These are phyloP conservation scores for Gadus chalcogrammus DNA, from an alignment of 2,113 vertebrate genomes.

Conservation along the genomic window DNA sequence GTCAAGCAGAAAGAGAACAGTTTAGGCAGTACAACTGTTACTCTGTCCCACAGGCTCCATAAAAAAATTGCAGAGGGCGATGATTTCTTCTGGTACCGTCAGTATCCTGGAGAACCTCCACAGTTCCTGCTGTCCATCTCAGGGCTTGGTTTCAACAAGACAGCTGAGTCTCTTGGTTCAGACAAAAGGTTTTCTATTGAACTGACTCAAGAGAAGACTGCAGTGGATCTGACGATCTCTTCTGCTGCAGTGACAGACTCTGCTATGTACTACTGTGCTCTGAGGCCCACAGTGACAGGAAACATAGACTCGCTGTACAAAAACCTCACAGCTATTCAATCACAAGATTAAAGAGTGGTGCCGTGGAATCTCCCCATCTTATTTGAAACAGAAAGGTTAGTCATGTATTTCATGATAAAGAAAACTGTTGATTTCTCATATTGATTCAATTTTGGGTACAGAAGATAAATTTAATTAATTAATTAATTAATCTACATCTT, in stretches of 20 bases:
- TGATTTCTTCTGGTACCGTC: background rate
- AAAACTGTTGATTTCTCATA: no score
- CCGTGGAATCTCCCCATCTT: no score
- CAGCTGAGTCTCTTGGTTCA: no score
- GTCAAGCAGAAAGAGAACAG: background rate
- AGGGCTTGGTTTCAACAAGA: no score
- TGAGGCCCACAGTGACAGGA: constrained; percentile 29
- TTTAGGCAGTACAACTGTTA: background rate
- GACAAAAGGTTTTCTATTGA: no score
- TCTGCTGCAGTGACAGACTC: constrained; percentile 23
- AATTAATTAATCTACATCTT: background rate
- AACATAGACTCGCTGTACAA: constrained; percentile 4
- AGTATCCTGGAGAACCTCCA: constrained; percentile 1
- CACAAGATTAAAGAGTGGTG: no score
- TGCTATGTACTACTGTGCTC: no score
- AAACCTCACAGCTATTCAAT: no score
- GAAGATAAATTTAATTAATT: background rate
- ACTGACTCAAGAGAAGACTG: no score
- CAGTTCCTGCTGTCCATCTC: background rate
- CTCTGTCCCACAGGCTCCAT: constrained; percentile 10
- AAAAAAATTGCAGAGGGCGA: background rate
- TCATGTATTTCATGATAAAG: no score
- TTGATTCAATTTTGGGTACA: no score
- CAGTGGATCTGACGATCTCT: constrained; percentile 21
- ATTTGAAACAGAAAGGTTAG: no score